These are phyloP conservation scores for Brachionus manjavacas DNA, from an alignment of 1,140 invertebrate species.

Conservation along the genomic window DNA sequence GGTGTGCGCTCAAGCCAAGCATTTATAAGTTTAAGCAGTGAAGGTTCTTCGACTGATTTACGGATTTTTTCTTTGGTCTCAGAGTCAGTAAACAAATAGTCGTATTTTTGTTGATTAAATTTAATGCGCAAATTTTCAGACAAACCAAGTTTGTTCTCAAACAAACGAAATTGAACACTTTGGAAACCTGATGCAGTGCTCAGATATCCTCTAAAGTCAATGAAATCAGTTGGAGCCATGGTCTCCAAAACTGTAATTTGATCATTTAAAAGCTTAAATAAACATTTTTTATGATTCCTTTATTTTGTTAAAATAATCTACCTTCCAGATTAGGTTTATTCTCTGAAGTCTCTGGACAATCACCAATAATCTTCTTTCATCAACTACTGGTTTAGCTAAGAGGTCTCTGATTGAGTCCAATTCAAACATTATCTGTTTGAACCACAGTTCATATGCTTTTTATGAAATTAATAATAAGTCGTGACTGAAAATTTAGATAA, in stretches of 20 bases:
- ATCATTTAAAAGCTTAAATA: conserved; percentile 72
- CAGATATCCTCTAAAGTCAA: conserved; percentile 84
- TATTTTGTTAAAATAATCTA: conserved; percentile 56
- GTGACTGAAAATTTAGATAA: background rate
- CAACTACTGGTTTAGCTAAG: conserved; percentile 67
- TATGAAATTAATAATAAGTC: conserved; percentile 49
- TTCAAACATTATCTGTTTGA: conserved; percentile 97
- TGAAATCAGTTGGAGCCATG: conserved; percentile 93
- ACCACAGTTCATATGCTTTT: conserved; percentile 95
- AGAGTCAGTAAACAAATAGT: conserved; percentile 75
- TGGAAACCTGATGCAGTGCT: conserved; percentile 94
- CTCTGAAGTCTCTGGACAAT: conserved; percentile 85
- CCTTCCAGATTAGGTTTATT: conserved; percentile 88
- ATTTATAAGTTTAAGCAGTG: conserved; percentile 75
- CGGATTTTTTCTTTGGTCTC: conserved; percentile 67
- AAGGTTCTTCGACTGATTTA: conserved; percentile 75
- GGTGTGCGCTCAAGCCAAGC: conserved; percentile 90
- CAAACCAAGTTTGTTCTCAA: conserved; percentile 94
- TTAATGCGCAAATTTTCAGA: conserved; percentile 78
- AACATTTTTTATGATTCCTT: conserved; percentile 52
- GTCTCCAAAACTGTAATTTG: conserved; percentile 95
- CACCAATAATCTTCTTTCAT: conserved; percentile 84
- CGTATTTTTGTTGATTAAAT: conserved; percentile 84
- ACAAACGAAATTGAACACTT: conserved; percentile 85
- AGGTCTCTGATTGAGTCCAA: conserved; percentile 81